Evolutionary conservation across 2,888 invertebrate genomes (phyloP), one percentile per base, ranked within the genome.

Genomic region (Epirrita christyi): DNA sequence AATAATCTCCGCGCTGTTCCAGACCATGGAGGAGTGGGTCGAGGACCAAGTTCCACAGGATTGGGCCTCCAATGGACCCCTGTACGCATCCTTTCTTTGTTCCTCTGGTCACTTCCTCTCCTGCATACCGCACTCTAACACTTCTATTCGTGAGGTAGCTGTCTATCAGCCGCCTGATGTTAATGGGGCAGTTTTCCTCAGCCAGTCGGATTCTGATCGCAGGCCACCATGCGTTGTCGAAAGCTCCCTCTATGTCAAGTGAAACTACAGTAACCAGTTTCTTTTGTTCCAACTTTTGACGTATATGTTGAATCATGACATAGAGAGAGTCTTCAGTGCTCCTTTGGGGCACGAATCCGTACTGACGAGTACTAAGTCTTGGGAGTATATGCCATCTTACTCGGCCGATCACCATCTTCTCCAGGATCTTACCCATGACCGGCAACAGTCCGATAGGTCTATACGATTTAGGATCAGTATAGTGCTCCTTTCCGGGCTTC

Each of bases 391-490:
- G 21, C 21, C 21, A 21, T 21, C 4, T 21, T 21, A 21, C 4
- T 21, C 21, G 2, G 21, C 21, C 21, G 2, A 21, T 4, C 29
- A 29, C 1, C 29, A 29, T 29, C 9, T 29, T 29, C 10, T 43
- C 43, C 3, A 61, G 14, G 1, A 65, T 38, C 40, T 64, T 57
- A 10, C 59, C 63, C 1, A 71, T 41, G 0, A 69, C 54, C 0
- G 67, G 58, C 28, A 71, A 56, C 0, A 68, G 56, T 0, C 67
- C 68, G 6, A 51, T 51, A 0, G 50, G 50, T 6, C 43, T 34
- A 10, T 51, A 51, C 0, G 50, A 51, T 10, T 43, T 51, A 1
- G 50, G 36, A 1, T 41, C 5, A 0, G 43, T 43, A 14, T 51
- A 51, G 11, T 29, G 2, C 8, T 44, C 38, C 13, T 44, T 52